Conservation (phyloP, 2,113 vertebrate genomes). For the Chaenogobius annularis region DNA sequence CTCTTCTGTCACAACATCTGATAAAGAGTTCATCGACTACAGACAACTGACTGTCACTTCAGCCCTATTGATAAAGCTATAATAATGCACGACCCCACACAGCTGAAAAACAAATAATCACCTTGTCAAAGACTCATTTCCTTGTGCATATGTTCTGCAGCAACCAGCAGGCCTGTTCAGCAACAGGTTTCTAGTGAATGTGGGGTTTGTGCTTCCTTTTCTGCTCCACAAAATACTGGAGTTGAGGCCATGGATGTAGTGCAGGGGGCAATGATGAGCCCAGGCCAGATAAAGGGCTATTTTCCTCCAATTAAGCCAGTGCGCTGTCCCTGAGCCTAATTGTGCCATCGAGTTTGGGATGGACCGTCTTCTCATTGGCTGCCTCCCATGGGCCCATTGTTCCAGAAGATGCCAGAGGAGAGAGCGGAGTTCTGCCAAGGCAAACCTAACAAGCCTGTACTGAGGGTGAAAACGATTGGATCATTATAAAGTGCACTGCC, state of each 20-base stretch:
- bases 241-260: slow-evolving; percentile 43
- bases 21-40: slow-evolving; percentile 60
- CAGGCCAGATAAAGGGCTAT: slow-evolving; percentile 60
- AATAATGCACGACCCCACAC: slow-evolving; percentile 4
- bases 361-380: slow-evolving; percentile 67
- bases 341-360: slow-evolving; percentile 68
- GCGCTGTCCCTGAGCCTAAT: slow-evolving; percentile 69
- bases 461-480: slow-evolving; percentile 59
- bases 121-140: not conserved
- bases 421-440: slow-evolving; percentile 64
- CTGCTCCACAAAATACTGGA: slow-evolving; percentile 16
- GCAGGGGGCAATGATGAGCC: slow-evolving; percentile 50
- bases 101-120: not conserved
- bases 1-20: slow-evolving; percentile 54
- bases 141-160: too few species aligned
- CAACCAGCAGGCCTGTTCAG: not conserved
- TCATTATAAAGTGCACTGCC: slow-evolving; percentile 67
- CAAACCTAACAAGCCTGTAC: slow-evolving; percentile 62
- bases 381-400: slow-evolving; percentile 71
- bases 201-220: slow-evolving; percentile 15
- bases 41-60: slow-evolving; percentile 8
- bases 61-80: slow-evolving; percentile 22
- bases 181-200: not conserved
- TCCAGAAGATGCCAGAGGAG: slow-evolving; percentile 63
- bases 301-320: slow-evolving; percentile 79